Evolutionary conservation across 2,797 vertebrate species (phyloP), one percentile per base, ranked within the genome.

Genomic region (Menidia menidia): DNA sequence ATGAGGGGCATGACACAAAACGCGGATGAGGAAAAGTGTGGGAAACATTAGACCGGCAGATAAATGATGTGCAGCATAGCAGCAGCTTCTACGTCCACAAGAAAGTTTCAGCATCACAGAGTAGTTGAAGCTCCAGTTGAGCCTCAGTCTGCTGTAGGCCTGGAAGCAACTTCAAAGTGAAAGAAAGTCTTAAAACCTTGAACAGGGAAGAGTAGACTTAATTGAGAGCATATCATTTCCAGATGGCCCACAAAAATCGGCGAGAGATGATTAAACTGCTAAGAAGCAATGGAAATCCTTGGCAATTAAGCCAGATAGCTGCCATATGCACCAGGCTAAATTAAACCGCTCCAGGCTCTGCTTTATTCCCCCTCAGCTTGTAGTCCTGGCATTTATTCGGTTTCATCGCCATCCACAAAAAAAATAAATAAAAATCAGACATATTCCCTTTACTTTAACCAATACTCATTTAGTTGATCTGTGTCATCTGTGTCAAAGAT

Each of bases 181-280:
- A 56, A 88, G 75, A 83, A 72, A 70, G 77, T 78, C 71, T 81
- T 88, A 85, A 89, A 89, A 85, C 76, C 75, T 79, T 81, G 77
- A 91, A 90, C 60, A 60, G 76, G 76, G 83, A 89, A 83, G 84
- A 90, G 77, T 78, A 87, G 80, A 92, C 87, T 90, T 92, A 92
- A 93, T 94, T 92, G 88, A 90, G 88, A 86, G 87, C 90, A 80
- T 86, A 92, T 92, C 69, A 89, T 88, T 92, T 92, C 91, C 92
- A 94, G 92, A 94, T 93, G 92, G 84, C 77, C 59, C 65, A 72
- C 73, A 87, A 85, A 88, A 88, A 82, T 80, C 33, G 68, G 75
- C 31, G 64, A 88, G 81, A 89, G 81, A 90, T 89, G 88, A 92
- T 93, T 91, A 93, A 92, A 87, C 86, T 87, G 81, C 79, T 84